Conservation (phyloP, 1,140 invertebrate species). For the Drosophila biarmipes region DNA sequence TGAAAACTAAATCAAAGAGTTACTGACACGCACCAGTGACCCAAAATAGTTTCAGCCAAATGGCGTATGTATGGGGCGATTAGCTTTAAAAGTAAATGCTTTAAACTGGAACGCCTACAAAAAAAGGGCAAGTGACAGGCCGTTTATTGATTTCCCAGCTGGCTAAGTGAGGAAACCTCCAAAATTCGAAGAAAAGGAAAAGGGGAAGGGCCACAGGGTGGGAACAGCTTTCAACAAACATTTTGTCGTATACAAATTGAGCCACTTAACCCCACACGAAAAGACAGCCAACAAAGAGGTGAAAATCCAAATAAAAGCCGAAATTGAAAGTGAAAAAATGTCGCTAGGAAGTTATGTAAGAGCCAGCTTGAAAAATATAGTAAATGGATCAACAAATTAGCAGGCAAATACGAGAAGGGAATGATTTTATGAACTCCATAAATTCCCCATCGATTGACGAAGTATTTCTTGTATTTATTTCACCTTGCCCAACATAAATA, state of each 20-base stretch:
- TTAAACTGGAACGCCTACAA: conserved; percentile 23
- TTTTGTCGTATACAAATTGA: conserved; percentile 44
- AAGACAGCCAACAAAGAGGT: conserved; percentile 22
- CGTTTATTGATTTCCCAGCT: conserved; percentile 62
- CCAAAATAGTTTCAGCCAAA: conserved; percentile 41
- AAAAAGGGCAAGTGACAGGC: conserved; percentile 26
- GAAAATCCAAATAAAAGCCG: conserved; percentile 48
- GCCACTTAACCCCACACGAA: conserved; percentile 32
- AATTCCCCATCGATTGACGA: conserved; percentile 25
- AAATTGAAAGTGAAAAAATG: conserved; percentile 45
- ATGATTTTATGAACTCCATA: conserved; percentile 15
- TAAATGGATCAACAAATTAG: conserved; percentile 7
- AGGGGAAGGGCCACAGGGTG: conserved; percentile 8
- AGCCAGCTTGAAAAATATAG: conserved; percentile 1
- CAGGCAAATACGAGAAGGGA: background rate
- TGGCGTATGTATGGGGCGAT: background rate
- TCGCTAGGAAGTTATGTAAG: conserved; percentile 57
- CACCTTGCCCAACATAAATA: conserved; percentile 61
- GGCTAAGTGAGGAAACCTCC: conserved; percentile 23
- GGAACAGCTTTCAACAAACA: conserved; percentile 40
- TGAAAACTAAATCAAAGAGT: conserved; percentile 15
- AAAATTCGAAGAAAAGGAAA: conserved; percentile 8
- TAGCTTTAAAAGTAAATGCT: conserved; percentile 28
- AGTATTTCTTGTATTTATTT: conserved; percentile 16
- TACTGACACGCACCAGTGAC: conserved; percentile 71